Percentiles rank a stretch among this genome's conserved stretches.
These are phyloP conservation scores for Callimorpha dominula DNA, from an alignment of 2,888 invertebrate genomes.

Conservation along the genomic window DNA sequence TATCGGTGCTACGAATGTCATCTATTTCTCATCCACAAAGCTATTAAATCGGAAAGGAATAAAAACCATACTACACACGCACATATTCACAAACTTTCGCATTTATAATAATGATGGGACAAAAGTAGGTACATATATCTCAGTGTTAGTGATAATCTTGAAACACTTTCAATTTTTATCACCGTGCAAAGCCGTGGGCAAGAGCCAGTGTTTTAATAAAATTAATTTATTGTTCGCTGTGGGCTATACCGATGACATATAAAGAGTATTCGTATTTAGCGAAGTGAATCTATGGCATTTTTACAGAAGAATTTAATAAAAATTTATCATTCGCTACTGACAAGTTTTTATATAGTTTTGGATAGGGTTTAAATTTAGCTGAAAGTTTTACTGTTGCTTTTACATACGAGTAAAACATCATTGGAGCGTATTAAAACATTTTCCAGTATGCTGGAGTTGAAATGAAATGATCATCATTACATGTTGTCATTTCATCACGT, in stretches of 20 bases:
- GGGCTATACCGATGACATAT: slow-evolving; percentile 50
- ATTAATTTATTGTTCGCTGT: slow-evolving; percentile 48
- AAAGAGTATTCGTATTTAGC: slow-evolving; percentile 41
- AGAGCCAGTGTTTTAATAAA: slow-evolving; percentile 10
- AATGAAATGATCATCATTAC: background rate
- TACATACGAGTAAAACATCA: background rate
- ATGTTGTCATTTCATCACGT: background rate
- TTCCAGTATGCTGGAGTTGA: background rate
- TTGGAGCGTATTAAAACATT: background rate
- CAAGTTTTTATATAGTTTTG: slow-evolving; percentile 1
- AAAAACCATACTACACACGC: background rate
- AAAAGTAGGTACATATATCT: background rate
- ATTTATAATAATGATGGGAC: background rate
- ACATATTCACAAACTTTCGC: background rate
- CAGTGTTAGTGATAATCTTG: background rate
- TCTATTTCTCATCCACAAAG: background rate
- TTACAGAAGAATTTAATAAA: slow-evolving; percentile 39
- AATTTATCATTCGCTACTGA: slow-evolving; percentile 30
- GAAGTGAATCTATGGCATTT: slow-evolving; percentile 41
- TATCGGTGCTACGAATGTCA: background rate
- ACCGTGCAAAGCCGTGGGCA: background rate
- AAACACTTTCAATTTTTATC: background rate
- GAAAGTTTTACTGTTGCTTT: background rate
- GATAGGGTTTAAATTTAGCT: background rate
- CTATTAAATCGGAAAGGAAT: background rate